phyloP scores from a whole-genome alignment of 2,888 invertebrate species.

The Amaurobius ferox region DNA sequence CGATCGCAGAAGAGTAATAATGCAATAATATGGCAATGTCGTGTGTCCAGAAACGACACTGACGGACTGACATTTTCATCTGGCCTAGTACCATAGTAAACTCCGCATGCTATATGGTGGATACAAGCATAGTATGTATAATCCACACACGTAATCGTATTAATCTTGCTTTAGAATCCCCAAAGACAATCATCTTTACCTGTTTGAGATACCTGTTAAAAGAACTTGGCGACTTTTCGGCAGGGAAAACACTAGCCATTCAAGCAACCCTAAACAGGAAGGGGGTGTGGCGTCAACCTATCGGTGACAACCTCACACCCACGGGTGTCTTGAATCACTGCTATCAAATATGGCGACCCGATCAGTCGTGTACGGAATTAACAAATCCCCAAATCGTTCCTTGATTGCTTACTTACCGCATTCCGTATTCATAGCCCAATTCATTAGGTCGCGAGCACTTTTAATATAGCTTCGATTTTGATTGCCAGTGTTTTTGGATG shows the following conservation, averaged over 20 bases:
- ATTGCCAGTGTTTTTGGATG: background rate
- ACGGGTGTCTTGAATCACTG: slow-evolving; percentile 63
- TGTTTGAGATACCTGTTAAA: no score
- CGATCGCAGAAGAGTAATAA: no score
- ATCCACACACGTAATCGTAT: no score
- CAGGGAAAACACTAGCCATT: background rate
- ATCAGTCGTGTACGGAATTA: slow-evolving; percentile 36
- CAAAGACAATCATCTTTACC: no score
- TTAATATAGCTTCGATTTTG: background rate
- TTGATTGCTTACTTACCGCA: slow-evolving; percentile 45
- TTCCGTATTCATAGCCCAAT: slow-evolving; percentile 8
- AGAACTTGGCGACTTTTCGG: background rate
- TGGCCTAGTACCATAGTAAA: no score
- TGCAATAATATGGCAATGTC: no score
- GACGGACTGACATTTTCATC: no score
- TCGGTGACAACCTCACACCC: slow-evolving; percentile 72
- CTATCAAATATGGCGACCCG: slow-evolving; percentile 38
- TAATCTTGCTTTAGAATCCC: no score
- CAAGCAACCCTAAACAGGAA: slow-evolving; percentile 65
- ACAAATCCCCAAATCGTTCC: slow-evolving; percentile 40
- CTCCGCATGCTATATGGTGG: no score
- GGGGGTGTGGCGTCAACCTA: slow-evolving; percentile 60
- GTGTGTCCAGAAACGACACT: no score
- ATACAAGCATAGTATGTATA: no score
- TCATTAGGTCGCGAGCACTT: background rate